Evolutionary conservation across 1,140 invertebrate species (phyloP).

Genomic region (Patella vulgata): DNA sequence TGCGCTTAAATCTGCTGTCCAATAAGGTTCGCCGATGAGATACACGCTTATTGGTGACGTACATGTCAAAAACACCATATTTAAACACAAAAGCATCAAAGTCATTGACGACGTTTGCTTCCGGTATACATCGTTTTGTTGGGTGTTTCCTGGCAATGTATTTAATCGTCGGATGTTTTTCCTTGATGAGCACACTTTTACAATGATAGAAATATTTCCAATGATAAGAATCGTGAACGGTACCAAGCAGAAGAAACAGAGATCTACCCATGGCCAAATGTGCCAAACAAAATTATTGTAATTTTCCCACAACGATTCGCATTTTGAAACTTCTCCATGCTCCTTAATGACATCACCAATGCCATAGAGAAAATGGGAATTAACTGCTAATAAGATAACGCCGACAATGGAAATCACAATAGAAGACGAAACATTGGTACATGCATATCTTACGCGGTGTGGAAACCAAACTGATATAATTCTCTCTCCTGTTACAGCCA

Average conservation of each 20-base stretch:
- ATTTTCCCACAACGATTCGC: conserved; percentile 9
- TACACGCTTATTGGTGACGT: conserved; percentile 41
- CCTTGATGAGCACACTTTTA: conserved; percentile 15
- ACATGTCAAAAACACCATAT: conserved; percentile 36
- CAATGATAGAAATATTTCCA: conserved; percentile 41
- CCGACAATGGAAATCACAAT: conserved; percentile 21
- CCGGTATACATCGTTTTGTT: background rate
- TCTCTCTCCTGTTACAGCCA: conserved; percentile 47
- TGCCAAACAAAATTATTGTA: conserved; percentile 25
- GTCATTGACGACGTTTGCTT: conserved; percentile 39
- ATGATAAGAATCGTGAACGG: conserved; percentile 33
- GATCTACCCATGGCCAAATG: conserved; percentile 46
- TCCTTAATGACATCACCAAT: conserved; percentile 2
- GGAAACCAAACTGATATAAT: conserved; percentile 41
- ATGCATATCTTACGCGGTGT: conserved; percentile 28
- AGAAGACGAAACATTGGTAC: conserved; percentile 21
- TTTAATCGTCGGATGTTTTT: background rate
- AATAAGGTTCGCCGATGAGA: conserved; percentile 34
- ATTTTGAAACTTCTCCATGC: background rate
- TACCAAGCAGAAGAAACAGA: conserved; percentile 36
- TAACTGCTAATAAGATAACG: conserved; percentile 18
- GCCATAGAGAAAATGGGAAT: conserved; percentile 40
- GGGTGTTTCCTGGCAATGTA: background rate
- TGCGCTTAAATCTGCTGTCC: background rate
- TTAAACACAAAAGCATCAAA: conserved; percentile 29